Base-by-base conservation (phyloP, 2,113 vertebrate species). In the Lichenostomus cassidix region DNA sequence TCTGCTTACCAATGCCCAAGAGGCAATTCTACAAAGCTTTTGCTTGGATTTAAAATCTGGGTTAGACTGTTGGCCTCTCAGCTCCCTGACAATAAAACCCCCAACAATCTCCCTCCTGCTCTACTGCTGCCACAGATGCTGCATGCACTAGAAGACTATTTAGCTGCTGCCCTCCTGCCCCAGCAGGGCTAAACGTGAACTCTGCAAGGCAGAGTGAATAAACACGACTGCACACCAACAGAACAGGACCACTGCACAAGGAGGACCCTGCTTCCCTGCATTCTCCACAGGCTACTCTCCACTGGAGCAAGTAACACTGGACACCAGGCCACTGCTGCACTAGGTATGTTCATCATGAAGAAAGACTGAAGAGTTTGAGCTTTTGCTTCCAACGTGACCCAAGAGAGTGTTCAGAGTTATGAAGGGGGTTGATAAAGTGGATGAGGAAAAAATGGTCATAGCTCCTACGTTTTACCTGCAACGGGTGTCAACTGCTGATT, bases 401-500 rank as follows among this genome's bases (percentile, higher is more conserved):
- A 95, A 96, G 95, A 96, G 92, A 94, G 96, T 90, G 90, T 96
- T 94, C 95, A 97, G 92, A 96, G 89, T 97, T 96, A 97, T 97
- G 98, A 98, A 98, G 97, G 97, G 97, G 97, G 96, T 98, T 98
- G 97, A 98, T 98, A 98, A 97, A 98, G 97, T 98, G 98, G 97
- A 98, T 97, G 98, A 98, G 95, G 98, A 98, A 97, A 98, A 96
- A 97, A 97, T 98, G 98, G 97, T 98, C 98, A 95, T 97, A 98
- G 97, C 97, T 98, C 98, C 98, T 98, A 97, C 97, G 37, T 98
- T 98, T 99, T 99, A 99, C 99, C 99, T 99, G 99, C 99, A 98
- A 99, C 98, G 97, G 98, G 99, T 97, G 98, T 98, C 99, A 99
- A 99, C 98, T 99, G 98, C 98, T 98, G 98, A 98, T 99, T 99